These are phyloP conservation scores for Aplocera efformata DNA, from an alignment of 2,888 invertebrate species.

Conservation along the genomic window DNA sequence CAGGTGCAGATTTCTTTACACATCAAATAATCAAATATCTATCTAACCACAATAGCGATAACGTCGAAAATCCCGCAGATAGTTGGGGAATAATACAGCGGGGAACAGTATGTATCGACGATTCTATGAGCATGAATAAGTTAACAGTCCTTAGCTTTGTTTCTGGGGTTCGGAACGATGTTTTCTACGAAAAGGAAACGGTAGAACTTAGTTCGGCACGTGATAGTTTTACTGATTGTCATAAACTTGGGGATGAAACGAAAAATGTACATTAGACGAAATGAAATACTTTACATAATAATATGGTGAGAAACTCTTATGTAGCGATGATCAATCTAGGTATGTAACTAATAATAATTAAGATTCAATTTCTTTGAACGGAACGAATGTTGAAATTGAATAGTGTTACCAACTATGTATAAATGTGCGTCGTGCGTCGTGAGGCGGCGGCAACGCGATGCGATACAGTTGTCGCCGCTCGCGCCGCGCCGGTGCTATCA, in stretches of 20 bases:
- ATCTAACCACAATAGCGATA: conserved; percentile 22
- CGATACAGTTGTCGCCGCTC: conserved; percentile 8
- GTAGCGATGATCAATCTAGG: background rate
- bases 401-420: conserved; percentile 30
- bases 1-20: conserved; percentile 40
- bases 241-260: conserved; percentile 9
- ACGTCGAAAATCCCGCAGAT: conserved; percentile 25
- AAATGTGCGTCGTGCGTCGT: too few relatives aligned
- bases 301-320: too few relatives aligned
- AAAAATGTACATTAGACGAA: background rate
- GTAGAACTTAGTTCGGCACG: conserved; percentile 15
- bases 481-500: conserved; percentile 11
- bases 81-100: conserved; percentile 37
- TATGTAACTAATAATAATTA: too few relatives aligned
- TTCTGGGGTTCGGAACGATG: conserved; percentile 33
- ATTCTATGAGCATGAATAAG: conserved; percentile 48
- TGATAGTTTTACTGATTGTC: conserved; percentile 20
- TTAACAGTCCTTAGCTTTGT: conserved; percentile 40
- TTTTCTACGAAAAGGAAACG: conserved; percentile 32
- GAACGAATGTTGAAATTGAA: background rate
- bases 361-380: too few relatives aligned
- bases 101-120: conserved; percentile 47
- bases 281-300: background rate
- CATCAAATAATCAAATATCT: conserved; percentile 1
- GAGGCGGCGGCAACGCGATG: too few relatives aligned